Conservation (phyloP, 2,797 vertebrate genomes). For the Poeciliopsis presidionis region DNA sequence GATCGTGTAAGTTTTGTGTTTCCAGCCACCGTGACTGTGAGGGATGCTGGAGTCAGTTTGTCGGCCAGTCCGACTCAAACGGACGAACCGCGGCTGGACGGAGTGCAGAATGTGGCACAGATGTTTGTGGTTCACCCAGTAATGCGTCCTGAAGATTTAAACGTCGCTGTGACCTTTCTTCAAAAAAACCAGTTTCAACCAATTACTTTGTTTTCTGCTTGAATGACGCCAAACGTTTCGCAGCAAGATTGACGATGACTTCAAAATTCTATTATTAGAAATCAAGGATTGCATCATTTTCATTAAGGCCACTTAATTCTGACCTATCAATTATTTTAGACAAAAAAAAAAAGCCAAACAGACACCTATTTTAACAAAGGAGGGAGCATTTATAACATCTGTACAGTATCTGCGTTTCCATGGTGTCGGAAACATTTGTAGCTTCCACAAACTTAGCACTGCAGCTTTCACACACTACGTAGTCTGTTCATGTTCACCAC, state of each 20-base stretch:
- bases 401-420: not conserved
- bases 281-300: not conserved
- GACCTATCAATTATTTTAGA: not conserved
- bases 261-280: not conserved
- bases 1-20: conserved; percentile 5
- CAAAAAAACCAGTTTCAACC: not conserved
- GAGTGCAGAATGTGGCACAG: not conserved
- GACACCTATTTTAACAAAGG: not conserved
- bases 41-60: not conserved
- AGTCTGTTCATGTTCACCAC: not conserved
- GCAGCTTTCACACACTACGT: not conserved
- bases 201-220: not conserved
- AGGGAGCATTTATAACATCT: not conserved
- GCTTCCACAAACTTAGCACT: not conserved
- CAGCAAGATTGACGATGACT: not conserved
- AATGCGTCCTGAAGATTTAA: not conserved
- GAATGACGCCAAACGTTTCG: not conserved
- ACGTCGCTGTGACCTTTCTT: not conserved
- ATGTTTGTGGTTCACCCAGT: not conserved
- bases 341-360: not conserved
- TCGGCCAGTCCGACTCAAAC: not conserved
- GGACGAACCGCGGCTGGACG: not conserved
- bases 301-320: not conserved
- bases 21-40: not conserved
- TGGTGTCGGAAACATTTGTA: not conserved